phyloP scores from a whole-genome alignment of 2,888 invertebrate species.

The Teinopalpus imperialis region DNA sequence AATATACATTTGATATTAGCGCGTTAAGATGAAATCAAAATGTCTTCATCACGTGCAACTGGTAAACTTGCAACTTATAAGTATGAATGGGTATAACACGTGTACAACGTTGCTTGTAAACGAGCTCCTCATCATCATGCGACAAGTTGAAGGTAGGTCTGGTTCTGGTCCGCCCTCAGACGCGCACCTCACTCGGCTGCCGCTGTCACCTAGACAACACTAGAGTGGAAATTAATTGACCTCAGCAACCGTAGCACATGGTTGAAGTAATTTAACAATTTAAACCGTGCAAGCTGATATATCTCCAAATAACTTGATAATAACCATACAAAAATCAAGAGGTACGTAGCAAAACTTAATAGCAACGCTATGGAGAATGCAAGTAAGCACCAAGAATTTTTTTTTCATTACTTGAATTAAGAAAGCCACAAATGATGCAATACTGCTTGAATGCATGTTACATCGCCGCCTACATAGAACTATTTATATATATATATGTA shows the following conservation, averaged over 20 bases:
- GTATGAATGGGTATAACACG: slow-evolving; percentile 14
- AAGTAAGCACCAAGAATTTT: slow-evolving; percentile 10
- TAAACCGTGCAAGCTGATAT: too few species aligned
- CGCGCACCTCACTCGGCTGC: neutral
- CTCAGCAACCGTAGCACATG: too few species aligned
- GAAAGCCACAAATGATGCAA: slow-evolving; percentile 70
- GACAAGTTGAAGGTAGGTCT: neutral
- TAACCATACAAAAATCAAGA: too few species aligned
- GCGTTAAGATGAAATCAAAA: too few species aligned
- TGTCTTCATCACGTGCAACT: too few species aligned
- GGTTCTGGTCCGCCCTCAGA: neutral
- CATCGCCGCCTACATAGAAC: slow-evolving; percentile 35
- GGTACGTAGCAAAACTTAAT: slow-evolving; percentile 20
- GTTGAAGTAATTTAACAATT: too few species aligned
- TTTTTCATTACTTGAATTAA: neutral
- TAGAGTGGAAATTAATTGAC: too few species aligned
- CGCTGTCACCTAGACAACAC: neutral
- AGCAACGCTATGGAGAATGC: neutral
- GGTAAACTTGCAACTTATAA: slow-evolving; percentile 7
- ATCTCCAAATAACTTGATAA: too few species aligned
- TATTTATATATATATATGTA: slow-evolving; percentile 45
- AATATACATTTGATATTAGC: too few species aligned
- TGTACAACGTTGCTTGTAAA: neutral
- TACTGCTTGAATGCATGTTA: slow-evolving; percentile 53
- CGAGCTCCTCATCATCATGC: neutral